Conservation (phyloP, 2,888 invertebrate species). For the Lamellibrachia columna region DNA sequence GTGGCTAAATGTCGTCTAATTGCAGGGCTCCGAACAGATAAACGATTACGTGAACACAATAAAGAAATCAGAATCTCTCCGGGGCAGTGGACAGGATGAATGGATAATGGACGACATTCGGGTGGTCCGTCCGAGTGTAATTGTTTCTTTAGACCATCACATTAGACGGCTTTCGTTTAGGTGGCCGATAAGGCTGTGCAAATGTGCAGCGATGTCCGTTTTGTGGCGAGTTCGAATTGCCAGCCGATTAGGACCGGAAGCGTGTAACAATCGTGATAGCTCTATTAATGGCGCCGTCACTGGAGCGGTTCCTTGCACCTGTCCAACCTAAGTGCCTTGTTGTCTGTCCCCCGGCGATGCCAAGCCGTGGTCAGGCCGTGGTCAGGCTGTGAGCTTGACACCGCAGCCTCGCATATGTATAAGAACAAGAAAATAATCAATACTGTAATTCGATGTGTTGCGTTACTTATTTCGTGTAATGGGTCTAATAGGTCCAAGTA, state of each 20-base stretch:
- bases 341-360: neutral
- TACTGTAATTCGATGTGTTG: too few species aligned
- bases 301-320: neutral
- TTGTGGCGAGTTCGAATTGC: neutral
- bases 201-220: neutral
- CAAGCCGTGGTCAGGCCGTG: neutral
- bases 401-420: too few species aligned
- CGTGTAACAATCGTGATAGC: neutral
- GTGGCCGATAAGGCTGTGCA: neutral
- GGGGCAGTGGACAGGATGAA: neutral
- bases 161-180: neutral
- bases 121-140: neutral
- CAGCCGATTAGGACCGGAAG: neutral
- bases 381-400: neutral
- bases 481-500: too few species aligned
- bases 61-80: neutral
- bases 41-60: slow-evolving; percentile 4
- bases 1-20: neutral
- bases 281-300: neutral
- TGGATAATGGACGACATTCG: neutral
- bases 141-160: neutral
- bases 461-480: too few species aligned
- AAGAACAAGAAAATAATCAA: too few species aligned
- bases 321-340: neutral
- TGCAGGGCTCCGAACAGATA: neutral